phyloP scores from a whole-genome alignment of 2,888 invertebrate genomes.

The Tanytarsus gracilentus region DNA sequence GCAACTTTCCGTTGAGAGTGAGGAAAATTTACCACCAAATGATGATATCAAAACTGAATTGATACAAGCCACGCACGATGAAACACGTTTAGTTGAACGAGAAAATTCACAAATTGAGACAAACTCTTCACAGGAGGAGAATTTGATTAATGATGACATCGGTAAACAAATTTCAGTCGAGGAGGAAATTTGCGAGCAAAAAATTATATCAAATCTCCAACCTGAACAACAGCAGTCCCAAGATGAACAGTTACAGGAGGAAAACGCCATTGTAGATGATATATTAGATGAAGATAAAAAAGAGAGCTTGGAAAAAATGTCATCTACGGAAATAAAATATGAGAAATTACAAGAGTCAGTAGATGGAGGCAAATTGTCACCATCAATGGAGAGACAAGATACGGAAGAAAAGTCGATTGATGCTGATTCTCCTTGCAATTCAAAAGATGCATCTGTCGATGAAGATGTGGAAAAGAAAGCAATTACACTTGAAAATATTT shows the following conservation, averaged over 20 bases:
- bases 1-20: not conserved
- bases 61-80: not conserved
- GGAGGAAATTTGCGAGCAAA: not conserved
- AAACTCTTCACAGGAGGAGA: not conserved
- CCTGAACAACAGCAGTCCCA: not conserved
- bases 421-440: not conserved
- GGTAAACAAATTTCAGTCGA: not conserved
- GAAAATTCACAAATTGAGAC: not conserved
- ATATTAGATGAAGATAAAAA: too few relatives aligned
- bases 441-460: not conserved
- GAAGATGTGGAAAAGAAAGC: not conserved
- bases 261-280: too few relatives aligned
- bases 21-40: not conserved
- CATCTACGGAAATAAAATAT: slow-evolving; percentile 1
- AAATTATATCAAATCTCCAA: not conserved
- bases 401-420: slow-evolving; percentile 5
- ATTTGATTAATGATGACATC: not conserved
- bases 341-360: not conserved
- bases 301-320: not conserved
- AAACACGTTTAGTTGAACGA: not conserved
- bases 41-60: not conserved
- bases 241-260: too few relatives aligned
- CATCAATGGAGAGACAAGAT: not conserved
- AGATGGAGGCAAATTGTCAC: not conserved
- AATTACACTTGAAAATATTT: not conserved